Evolutionary conservation across 2,888 invertebrate genomes (phyloP), one percentile per base, ranked within the genome.

Genomic region (Ochropleura leucogaster): DNA sequence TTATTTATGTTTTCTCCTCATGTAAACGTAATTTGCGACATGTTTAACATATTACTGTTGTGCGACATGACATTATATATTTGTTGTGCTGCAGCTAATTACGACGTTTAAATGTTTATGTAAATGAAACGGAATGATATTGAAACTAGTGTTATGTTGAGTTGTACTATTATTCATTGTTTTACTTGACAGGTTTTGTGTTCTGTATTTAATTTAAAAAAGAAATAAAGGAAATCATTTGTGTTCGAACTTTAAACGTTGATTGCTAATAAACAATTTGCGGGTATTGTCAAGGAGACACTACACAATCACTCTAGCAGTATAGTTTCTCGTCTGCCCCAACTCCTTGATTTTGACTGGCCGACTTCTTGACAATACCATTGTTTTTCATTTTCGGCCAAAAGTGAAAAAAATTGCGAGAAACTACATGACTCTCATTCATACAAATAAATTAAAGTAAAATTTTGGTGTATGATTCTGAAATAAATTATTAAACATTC

Each of bases 1-100:
- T 85, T 83, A 83, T 82, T 87, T 77, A 82, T 79, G 81, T 79
- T 85, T 81, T 85, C 77, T 79, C 68, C 75, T 65, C 84, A 80
- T 77, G 72, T 72, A 73, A 60, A 79, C 75, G 72, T 74, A 71
- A 83, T 78, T 83, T 74, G 76, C 74, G 67, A 74, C 80, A 75
- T 77, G 77, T 75, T 84, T 80, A 64, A 79, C 74, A 79, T 83
- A 72, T 66, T 68, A 77, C 57, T 70, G 69, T 72, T 76, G 71
- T 76, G 51, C 63, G 53, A 79, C 82, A 84, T 76, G 79, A 69
- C 72, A 77, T 72, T 57, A 67, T 68, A 71, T 77, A 68, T 72
- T 75, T 68, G 53, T 30, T 68, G 59, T n/a, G 20, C 51, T 68
- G 67, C 67, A 55, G 53, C 67, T 75, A 79, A 83, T 82, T 70